Percentiles rank a stretch among this genome's conserved stretches.
phyloP scores from a whole-genome alignment of 1,140 invertebrate species.

The Muscidifurax raptorellus region DNA sequence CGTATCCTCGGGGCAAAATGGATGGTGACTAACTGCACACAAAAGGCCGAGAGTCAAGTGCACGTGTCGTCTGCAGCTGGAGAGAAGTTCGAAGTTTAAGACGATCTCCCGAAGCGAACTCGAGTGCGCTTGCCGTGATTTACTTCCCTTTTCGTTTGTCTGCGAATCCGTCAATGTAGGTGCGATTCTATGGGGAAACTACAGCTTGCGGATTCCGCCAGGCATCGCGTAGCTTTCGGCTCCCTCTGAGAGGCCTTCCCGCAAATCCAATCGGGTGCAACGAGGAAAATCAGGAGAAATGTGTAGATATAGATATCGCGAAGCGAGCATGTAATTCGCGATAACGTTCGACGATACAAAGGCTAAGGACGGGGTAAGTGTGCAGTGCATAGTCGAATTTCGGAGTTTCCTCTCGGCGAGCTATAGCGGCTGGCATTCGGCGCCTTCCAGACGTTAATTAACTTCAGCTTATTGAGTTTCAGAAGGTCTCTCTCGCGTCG shows the following conservation, averaged over 20 bases:
- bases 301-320: too few relatives aligned
- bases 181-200: too few relatives aligned
- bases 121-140: too few relatives aligned
- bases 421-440: background rate
- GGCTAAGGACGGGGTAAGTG: background rate
- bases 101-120: too few relatives aligned
- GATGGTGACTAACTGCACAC: background rate
- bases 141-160: too few relatives aligned
- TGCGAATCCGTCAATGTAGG: too few relatives aligned
- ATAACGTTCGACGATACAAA: background rate
- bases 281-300: background rate
- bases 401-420: background rate
- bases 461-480: slow-evolving; percentile 25
- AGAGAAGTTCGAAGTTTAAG: too few relatives aligned
- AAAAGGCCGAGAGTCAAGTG: background rate
- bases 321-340: background rate
- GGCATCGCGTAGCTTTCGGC: too few relatives aligned
- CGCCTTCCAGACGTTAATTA: slow-evolving; percentile 27
- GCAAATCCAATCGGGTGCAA: background rate
- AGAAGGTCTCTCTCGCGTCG: background rate
- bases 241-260: background rate
- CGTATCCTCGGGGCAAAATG: background rate
- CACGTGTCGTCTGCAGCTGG: background rate
- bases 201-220: too few relatives aligned
- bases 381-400: slow-evolving; percentile 16